These are phyloP conservation scores for Brenthis daphne DNA, from an alignment of 2,888 invertebrate genomes.

Conservation along the genomic window DNA sequence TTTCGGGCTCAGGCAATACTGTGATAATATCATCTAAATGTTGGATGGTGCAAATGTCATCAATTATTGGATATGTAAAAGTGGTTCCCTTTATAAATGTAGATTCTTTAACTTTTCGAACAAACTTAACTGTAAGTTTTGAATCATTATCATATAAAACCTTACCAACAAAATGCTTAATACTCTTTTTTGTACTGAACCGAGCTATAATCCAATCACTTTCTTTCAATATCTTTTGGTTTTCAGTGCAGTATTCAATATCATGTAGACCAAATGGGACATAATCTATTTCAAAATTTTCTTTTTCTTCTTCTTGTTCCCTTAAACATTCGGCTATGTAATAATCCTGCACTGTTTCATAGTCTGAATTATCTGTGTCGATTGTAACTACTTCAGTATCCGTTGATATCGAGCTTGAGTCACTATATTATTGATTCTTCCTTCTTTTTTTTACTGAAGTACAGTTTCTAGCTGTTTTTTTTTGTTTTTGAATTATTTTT, in stretches of 20 bases:
- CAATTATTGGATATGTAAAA: slow-evolving; percentile 35
- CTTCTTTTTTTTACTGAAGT: background rate
- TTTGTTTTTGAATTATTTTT: too few species aligned
- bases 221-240: slow-evolving; percentile 24
- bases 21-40: slow-evolving; percentile 33
- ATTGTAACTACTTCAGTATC: background rate
- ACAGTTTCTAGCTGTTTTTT: background rate
- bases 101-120: slow-evolving; percentile 32
- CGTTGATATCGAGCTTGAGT: background rate
- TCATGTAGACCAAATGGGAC: slow-evolving; percentile 29
- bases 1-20: slow-evolving; percentile 33
- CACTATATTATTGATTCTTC: background rate
- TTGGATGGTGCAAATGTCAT: slow-evolving; percentile 36
- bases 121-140: slow-evolving; percentile 36
- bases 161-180: slow-evolving; percentile 31
- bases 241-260: slow-evolving; percentile 30
- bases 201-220: slow-evolving; percentile 35
- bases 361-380: slow-evolving; percentile 28
- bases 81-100: slow-evolving; percentile 31
- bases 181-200: slow-evolving; percentile 39
- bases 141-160: slow-evolving; percentile 24
- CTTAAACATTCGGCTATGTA: slow-evolving; percentile 25
- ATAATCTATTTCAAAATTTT: slow-evolving; percentile 21
- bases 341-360: slow-evolving; percentile 22
- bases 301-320: slow-evolving; percentile 20